A percentile compares a stretch with the other conserved stretches of the same genome.
phyloP scores from a whole-genome alignment of 2,888 invertebrate genomes.

The Antheraea yamamai region DNA sequence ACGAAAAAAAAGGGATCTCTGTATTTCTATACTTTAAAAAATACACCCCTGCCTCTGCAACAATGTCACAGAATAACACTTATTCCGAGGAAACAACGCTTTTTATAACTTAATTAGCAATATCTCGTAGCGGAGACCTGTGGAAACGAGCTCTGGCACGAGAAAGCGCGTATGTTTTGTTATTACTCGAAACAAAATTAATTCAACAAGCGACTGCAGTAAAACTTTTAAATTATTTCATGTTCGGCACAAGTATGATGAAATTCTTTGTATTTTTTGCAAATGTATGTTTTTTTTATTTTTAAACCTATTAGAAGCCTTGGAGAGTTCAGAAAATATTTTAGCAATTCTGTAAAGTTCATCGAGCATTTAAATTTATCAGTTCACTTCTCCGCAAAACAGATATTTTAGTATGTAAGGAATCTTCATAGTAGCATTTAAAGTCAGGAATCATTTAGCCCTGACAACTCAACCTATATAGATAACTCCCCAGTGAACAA shows the following conservation, averaged over 20 bases:
- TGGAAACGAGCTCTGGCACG: constrained; percentile 38
- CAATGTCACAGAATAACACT: constrained; percentile 63
- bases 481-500: no score
- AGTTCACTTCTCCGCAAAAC: background rate
- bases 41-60: constrained; percentile 36
- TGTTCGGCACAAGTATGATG: constrained; percentile 21
- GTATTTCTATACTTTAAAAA: constrained; percentile 15
- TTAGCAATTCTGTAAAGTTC: background rate
- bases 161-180: constrained; percentile 54
- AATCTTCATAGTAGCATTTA: background rate
- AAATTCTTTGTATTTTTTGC: constrained; percentile 1
- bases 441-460: background rate
- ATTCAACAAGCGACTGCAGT: constrained; percentile 47
- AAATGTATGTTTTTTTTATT: no score
- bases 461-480: no score
- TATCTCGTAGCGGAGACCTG: constrained; percentile 53
- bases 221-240: constrained; percentile 39
- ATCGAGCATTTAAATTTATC: no score
- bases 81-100: constrained; percentile 58
- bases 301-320: background rate
- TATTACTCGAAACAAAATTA: constrained; percentile 54
- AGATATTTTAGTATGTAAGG: background rate
- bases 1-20: background rate
- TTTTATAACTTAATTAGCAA: constrained; percentile 75
- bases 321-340: background rate